Evolutionary conservation across 1,140 invertebrate species (phyloP).

Genomic region (Psix sp.): DNA sequence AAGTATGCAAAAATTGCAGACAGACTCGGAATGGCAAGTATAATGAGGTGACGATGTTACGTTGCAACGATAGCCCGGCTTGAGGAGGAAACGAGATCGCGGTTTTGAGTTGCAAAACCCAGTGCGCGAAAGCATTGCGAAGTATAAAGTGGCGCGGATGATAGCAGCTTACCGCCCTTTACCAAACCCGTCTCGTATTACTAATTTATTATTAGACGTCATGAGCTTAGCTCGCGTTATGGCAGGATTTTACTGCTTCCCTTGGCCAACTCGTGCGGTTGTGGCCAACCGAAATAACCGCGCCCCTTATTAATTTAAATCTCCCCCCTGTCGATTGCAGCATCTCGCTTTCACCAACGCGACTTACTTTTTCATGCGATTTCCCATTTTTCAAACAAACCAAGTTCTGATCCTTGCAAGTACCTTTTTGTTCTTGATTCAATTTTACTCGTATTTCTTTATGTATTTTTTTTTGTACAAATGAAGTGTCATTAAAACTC

Average conservation of each 20-base stretch:
- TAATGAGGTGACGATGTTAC: conserved; percentile 52
- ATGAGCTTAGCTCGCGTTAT: conserved; percentile 59
- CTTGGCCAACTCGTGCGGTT: conserved; percentile 27
- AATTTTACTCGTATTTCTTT: no score
- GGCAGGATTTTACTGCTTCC: conserved; percentile 62
- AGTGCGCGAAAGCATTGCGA: conserved; percentile 31
- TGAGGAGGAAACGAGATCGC: conserved; percentile 53
- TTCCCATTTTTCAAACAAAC: conserved; percentile 33
- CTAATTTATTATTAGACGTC: conserved; percentile 71
- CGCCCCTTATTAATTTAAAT: conserved; percentile 57
- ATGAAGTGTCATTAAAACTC: no score
- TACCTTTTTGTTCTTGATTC: no score
- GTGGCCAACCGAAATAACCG: conserved; percentile 55
- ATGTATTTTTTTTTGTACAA: conserved; percentile 40
- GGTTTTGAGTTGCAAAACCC: conserved; percentile 66
- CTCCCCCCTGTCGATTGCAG: conserved; percentile 13
- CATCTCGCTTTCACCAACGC: not conserved
- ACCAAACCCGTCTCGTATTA: conserved; percentile 69
- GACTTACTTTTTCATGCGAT: conserved; percentile 7
- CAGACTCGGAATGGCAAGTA: conserved; percentile 43
- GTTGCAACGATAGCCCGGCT: conserved; percentile 43
- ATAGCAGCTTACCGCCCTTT: conserved; percentile 63
- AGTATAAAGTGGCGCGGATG: conserved; percentile 55
- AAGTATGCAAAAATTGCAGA: conserved; percentile 10
- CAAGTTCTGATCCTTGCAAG: conserved; percentile 45